Evolutionary conservation across 37 sponge, comb jelly and placozoan species (phyloP).

Genomic region (Beroe ovata): DNA sequence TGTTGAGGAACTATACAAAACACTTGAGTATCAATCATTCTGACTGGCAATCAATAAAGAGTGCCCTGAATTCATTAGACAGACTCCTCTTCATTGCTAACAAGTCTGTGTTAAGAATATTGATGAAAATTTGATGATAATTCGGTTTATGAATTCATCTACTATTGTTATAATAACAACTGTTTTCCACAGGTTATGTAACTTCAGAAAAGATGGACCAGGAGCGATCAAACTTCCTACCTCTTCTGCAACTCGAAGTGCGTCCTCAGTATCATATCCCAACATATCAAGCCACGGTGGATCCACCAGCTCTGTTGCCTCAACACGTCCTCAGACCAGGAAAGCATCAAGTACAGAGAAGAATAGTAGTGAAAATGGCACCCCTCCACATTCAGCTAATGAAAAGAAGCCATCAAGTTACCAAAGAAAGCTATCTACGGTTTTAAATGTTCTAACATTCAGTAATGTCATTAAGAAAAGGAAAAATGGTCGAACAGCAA

Average conservation of each 20-base stretch:
- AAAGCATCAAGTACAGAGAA: background rate
- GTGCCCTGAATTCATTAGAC: background rate
- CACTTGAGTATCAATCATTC: conserved; percentile 4
- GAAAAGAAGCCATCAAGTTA: background rate
- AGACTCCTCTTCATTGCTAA: conserved; percentile 29
- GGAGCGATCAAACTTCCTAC: conserved; percentile 57
- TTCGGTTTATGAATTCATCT: too few relatives aligned
- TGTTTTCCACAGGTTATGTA: conserved; percentile 38
- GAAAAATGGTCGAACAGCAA: conserved; percentile 16
- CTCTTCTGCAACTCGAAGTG: background rate
- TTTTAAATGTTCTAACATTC: conserved; percentile 40
- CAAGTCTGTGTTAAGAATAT: conserved; percentile 2
- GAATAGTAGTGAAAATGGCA: background rate
- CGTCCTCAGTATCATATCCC: background rate
- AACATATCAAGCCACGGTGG: background rate
- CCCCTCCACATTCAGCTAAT: background rate
- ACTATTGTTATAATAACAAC: background rate
- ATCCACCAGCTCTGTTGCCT: background rate
- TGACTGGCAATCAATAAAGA: conserved; percentile 1
- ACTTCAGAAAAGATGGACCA: conserved; percentile 58
- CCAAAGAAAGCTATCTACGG: conserved; percentile 12
- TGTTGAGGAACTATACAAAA: conserved; percentile 22
- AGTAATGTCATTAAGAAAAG: conserved; percentile 32
- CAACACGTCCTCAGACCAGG: background rate
- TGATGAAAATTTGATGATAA: background rate